Evolutionary conservation across 2,888 invertebrate species (phyloP), one percentile per base, ranked within the genome.

Genomic region (Heliothis peltigera): DNA sequence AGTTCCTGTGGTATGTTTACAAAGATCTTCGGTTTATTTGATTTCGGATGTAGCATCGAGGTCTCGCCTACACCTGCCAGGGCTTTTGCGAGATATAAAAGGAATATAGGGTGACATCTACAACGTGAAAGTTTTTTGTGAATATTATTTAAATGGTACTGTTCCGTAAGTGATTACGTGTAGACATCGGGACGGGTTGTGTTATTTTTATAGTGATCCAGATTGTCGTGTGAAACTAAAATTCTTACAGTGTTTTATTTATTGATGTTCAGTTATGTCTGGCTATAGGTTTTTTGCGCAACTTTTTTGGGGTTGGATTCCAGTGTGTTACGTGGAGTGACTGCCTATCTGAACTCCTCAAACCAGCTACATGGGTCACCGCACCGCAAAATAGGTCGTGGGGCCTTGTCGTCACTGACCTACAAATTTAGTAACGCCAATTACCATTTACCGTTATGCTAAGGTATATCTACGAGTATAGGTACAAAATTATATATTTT

Each of bases 401-500:
- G n/a, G n/a, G n/a, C n/a, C n/a, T n/a, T n/a, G n/a, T n/a, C n/a
- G n/a, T n/a, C n/a, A n/a, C n/a, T n/a, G n/a, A n/a, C n/a, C n/a
- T n/a, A n/a, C n/a, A n/a, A 6, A 25, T 25, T 25, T 25, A 4
- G 25, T 25, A 39, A n/a, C n/a, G 39, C 22, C 18, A 39, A 17
- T 47, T 12, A n/a, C 15, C 19, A 21, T 49, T 28, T n/a, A 32
- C 19, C 10, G 54, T 49, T 46, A 25, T 64, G 10, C 32, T 7
- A n/a, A n/a, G n/a, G n/a, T 32, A 32, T 32, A 10, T 10, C 32
- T 32, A 32, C 1, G n/a, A n/a, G 15, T n/a, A 39, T n/a, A 39
- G 62, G 28, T 51, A 58, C 57, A 39, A 63, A 66, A 74, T 74
- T 71, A 69, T 56, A 66, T 79, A 79, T 79, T 79, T 77, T 79